Evolutionary conservation across 1,140 invertebrate species (phyloP).

Genomic region (Procambarus virginalis): DNA sequence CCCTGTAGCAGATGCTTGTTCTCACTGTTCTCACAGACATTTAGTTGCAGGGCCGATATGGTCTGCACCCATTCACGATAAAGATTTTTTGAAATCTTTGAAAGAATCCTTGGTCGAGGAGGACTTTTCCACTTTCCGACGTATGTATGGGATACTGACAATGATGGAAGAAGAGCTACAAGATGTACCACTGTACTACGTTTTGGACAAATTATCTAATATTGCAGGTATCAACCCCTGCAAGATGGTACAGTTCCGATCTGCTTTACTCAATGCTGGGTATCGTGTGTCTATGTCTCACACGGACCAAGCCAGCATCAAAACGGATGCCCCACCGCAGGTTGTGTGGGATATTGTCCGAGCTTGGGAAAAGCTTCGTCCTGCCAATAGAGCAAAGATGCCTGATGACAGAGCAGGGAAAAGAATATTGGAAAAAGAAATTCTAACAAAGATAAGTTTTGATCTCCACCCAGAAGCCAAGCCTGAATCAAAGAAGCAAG

Average conservation of each 20-base stretch:
- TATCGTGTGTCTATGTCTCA: slow-evolving; percentile 95
- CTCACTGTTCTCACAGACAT: slow-evolving; percentile 84
- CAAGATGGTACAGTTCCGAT: slow-evolving; percentile 82
- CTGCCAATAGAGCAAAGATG: slow-evolving; percentile 73
- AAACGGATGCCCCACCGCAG: slow-evolving; percentile 91
- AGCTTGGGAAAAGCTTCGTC: slow-evolving; percentile 84
- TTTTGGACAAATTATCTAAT: slow-evolving; percentile 80
- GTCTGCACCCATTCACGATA: slow-evolving; percentile 88
- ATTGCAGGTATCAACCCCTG: slow-evolving; percentile 78
- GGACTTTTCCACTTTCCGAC: slow-evolving; percentile 42
- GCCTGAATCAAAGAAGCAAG: slow-evolving; percentile 84
- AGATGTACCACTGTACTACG: slow-evolving; percentile 92
- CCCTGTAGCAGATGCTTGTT: slow-evolving; percentile 81
- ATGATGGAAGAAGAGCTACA: slow-evolving; percentile 84
- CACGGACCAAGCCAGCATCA: slow-evolving; percentile 89
- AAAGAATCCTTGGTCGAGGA: slow-evolving; percentile 73
- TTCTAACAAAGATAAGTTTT: slow-evolving; percentile 78
- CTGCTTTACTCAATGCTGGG: slow-evolving; percentile 94
- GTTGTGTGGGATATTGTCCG: slow-evolving; percentile 96
- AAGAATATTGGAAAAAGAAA: slow-evolving; percentile 54
- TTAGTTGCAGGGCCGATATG: slow-evolving; percentile 96
- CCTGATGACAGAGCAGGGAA: slow-evolving; percentile 52
- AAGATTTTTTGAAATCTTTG: slow-evolving; percentile 82
- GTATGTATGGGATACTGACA: slow-evolving; percentile 78
- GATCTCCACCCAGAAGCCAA: slow-evolving; percentile 83